Evolutionary conservation across 2,113 vertebrate species (phyloP).

Genomic region (Corythornis cristatus): DNA sequence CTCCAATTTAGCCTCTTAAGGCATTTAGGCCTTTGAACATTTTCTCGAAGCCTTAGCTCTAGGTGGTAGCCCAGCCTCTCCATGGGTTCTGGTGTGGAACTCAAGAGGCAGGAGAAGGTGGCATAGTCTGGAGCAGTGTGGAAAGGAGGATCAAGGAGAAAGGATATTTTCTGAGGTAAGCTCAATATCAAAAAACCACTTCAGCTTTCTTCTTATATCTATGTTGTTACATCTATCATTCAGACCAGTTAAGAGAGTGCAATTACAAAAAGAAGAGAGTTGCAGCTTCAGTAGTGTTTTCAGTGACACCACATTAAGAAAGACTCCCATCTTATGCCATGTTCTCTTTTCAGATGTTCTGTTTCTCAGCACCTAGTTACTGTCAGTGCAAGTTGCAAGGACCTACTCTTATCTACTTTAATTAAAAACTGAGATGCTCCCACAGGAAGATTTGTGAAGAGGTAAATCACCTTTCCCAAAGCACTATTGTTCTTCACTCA

Average conservation of each 20-base stretch:
- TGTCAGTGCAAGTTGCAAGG: not conserved
- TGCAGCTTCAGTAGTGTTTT: not conserved
- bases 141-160: not conserved
- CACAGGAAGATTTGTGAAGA: not conserved
- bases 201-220: not conserved
- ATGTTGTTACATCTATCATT: not conserved
- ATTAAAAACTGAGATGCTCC: slow-evolving; percentile 4
- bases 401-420: not conserved
- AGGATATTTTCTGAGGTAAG: not conserved
- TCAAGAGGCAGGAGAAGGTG: not conserved
- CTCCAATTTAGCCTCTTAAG: not conserved
- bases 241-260: not conserved
- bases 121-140: not conserved
- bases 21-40: not conserved
- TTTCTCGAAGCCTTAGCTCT: not conserved
- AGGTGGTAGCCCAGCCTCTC: not conserved
- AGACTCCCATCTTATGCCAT: not conserved
- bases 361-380: not conserved
- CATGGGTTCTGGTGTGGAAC: not conserved
- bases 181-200: not conserved
- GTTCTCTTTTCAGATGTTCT: not conserved
- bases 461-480: slow-evolving; percentile 18
- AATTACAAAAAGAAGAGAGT: not conserved
- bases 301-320: not conserved
- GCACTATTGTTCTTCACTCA: not conserved